phyloP scores from a whole-genome alignment of 2,888 invertebrate species.

The Agrotis segetum region DNA sequence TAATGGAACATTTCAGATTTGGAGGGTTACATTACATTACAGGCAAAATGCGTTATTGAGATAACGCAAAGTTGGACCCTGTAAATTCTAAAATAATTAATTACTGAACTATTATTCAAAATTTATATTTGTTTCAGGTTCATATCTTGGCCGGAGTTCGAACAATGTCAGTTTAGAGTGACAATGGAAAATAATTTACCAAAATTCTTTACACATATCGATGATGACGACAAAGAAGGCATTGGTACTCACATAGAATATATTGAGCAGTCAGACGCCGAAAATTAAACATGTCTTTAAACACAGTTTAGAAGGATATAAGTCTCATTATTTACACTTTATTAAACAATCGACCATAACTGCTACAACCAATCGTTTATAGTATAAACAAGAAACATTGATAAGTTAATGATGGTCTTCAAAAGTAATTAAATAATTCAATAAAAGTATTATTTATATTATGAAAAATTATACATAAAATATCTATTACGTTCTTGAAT shows the following conservation, averaged over 20 bases:
- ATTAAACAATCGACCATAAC: constrained; percentile 64
- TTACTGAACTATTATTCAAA: background rate
- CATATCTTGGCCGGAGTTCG: constrained; percentile 92
- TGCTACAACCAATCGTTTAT: constrained; percentile 49
- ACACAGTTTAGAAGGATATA: constrained; percentile 73
- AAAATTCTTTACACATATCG: constrained; percentile 80
- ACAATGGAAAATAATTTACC: constrained; percentile 92
- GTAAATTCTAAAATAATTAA: background rate
- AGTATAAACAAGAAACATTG: constrained; percentile 38
- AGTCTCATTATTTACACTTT: constrained; percentile 75
- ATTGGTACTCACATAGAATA: constrained; percentile 79
- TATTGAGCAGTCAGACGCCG: constrained; percentile 78
- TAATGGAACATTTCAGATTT: no score
- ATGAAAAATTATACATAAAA: constrained; percentile 48
- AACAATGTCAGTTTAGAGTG: constrained; percentile 92
- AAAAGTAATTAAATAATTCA: constrained; percentile 42
- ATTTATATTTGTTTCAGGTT: constrained; percentile 79
- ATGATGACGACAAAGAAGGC: constrained; percentile 79
- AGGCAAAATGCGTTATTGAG: no score
- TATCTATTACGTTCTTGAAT: constrained; percentile 46
- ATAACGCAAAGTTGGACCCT: background rate
- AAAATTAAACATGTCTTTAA: constrained; percentile 69
- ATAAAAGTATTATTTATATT: constrained; percentile 37
- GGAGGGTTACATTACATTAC: no score
- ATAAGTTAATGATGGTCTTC: constrained; percentile 40